Percentiles rank a stretch among this genome's conserved stretches.
phyloP scores from a whole-genome alignment of 2,113 vertebrate genomes.

The Glaucidium brasilianum region DNA sequence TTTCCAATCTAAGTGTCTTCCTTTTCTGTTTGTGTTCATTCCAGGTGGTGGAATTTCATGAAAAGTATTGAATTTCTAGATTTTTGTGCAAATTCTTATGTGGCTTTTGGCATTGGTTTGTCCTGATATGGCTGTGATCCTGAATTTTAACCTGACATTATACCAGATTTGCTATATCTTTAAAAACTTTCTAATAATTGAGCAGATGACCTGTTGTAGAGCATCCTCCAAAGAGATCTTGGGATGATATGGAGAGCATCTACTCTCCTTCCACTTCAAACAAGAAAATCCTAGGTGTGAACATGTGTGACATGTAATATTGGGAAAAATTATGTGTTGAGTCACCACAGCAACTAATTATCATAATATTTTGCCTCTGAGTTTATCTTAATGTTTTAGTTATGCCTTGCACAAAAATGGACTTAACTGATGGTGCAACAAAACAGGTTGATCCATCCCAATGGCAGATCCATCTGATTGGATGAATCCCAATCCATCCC shows the following conservation, averaged over 20 bases:
- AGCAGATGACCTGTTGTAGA: neutral
- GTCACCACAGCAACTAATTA: neutral
- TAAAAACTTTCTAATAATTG: neutral
- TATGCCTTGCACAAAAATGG: neutral
- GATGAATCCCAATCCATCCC: neutral
- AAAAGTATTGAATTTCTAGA: neutral
- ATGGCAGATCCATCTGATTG: neutral
- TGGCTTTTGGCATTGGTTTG: neutral
- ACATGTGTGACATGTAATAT: fast-evolving
- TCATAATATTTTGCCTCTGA: neutral
- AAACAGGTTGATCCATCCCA: neutral
- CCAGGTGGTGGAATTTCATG: neutral
- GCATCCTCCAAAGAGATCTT: neutral
- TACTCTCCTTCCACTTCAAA: neutral
- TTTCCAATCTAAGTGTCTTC: neutral
- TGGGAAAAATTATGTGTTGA: neutral
- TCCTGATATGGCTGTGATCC: neutral
- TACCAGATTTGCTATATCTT: neutral
- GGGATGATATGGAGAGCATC: neutral
- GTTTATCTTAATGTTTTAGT: neutral
- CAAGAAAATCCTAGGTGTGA: neutral
- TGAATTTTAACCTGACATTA: neutral
- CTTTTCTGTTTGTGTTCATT: neutral
- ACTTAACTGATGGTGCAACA: neutral
- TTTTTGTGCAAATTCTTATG: neutral